These are phyloP conservation scores for Euplexia lucipara DNA, from an alignment of 2,888 invertebrate genomes.

Conservation along the genomic window DNA sequence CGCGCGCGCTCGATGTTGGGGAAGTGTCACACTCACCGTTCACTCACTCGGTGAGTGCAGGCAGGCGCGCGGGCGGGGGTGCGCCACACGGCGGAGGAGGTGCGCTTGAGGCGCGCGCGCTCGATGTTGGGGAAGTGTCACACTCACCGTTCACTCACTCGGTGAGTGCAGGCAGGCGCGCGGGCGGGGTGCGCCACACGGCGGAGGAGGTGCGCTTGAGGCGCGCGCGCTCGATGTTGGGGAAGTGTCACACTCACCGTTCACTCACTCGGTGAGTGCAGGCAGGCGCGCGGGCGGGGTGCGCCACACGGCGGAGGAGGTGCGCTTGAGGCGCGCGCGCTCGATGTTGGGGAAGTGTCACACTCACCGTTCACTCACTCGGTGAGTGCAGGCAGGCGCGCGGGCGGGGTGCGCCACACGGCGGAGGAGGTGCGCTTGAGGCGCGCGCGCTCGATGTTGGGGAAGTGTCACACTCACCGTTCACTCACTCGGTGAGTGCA, in stretches of 20 bases:
- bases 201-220: constrained; percentile 57
- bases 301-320: constrained; percentile 8
- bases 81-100: constrained; percentile 94
- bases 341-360: too few relatives aligned
- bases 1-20: too few relatives aligned
- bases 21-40: too few relatives aligned
- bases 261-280: constrained; percentile 82
- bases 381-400: constrained; percentile 88
- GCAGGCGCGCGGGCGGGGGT: constrained; percentile 92
- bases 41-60: constrained; percentile 84
- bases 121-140: constrained; percentile 67
- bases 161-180: constrained; percentile 31
- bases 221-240: too few relatives aligned
- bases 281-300: neutral
- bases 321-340: neutral
- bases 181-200: neutral
- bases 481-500: constrained; percentile 65
- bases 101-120: constrained; percentile 91
- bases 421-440: constrained; percentile 93
- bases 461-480: too few relatives aligned
- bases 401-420: constrained; percentile 94
- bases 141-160: constrained; percentile 61
- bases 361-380: constrained; percentile 61
- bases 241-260: too few relatives aligned
- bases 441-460: constrained; percentile 83